Percentiles rank a stretch among this genome's conserved stretches.
These are phyloP conservation scores for Poeciliopsis retropinna DNA, from an alignment of 2,113 vertebrate species.

Conservation along the genomic window DNA sequence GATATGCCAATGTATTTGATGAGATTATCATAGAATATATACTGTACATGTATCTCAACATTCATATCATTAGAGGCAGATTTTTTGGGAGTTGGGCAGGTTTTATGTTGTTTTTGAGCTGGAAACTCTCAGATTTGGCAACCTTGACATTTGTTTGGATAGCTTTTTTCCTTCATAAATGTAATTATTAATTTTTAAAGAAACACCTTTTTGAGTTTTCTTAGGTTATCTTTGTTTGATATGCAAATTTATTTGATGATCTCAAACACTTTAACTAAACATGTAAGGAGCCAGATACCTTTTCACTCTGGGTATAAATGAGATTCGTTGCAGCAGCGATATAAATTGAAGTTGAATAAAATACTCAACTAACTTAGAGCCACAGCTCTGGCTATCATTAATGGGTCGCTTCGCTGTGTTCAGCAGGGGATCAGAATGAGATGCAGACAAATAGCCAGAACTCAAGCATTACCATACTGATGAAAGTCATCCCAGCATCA, in stretches of 20 bases:
- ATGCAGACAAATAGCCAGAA: slow-evolving; percentile 62
- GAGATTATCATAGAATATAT: too few relatives aligned
- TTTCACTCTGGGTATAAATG: too few relatives aligned
- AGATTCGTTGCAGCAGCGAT: background rate
- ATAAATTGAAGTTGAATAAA: background rate
- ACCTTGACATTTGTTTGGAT: background rate
- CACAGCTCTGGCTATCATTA: slow-evolving; percentile 26
- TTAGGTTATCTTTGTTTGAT: background rate
- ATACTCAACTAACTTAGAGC: background rate
- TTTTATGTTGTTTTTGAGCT: too few relatives aligned
- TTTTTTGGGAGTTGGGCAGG: too few relatives aligned
- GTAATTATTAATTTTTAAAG: background rate
- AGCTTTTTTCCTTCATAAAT: background rate
- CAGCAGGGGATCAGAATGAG: slow-evolving; percentile 46
- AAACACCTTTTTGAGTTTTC: background rate
- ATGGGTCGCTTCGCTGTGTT: slow-evolving; percentile 14
- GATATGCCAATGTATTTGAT: too few relatives aligned
- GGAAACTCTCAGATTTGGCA: too few relatives aligned
- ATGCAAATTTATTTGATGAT: background rate
- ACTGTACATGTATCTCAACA: too few relatives aligned
- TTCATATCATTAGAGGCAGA: too few relatives aligned
- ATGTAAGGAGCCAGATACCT: too few relatives aligned
- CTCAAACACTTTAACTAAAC: background rate
- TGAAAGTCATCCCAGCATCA: slow-evolving; percentile 69
- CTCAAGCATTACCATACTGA: slow-evolving; percentile 68